phyloP scores from a whole-genome alignment of 2,113 vertebrate species.

The Excalfactoria chinensis region DNA sequence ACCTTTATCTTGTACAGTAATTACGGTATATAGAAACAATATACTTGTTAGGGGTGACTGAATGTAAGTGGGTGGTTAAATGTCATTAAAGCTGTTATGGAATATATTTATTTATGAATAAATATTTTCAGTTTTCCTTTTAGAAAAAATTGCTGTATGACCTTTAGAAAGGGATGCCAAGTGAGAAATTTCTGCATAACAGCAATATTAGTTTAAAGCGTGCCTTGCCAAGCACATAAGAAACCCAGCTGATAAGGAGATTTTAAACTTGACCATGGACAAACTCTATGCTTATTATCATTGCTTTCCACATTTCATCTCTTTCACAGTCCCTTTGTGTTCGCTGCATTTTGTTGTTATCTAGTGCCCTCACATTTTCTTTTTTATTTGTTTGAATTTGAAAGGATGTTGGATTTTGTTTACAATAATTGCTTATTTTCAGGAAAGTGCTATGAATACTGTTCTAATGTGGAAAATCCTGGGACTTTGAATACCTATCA shows the following conservation, averaged over 20 bases:
- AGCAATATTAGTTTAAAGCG: background rate
- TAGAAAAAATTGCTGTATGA: background rate
- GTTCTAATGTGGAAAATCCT: background rate
- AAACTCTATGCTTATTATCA: background rate
- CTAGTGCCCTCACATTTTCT: background rate
- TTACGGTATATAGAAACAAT: slow-evolving; percentile 56
- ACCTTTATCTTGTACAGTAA: slow-evolving; percentile 57
- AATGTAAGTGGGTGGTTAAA: slow-evolving; percentile 13
- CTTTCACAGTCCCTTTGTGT: background rate
- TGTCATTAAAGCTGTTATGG: slow-evolving; percentile 1
- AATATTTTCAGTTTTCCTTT: slow-evolving; percentile 17
- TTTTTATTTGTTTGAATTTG: background rate
- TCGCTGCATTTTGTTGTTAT: background rate
- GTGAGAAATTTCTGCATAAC: background rate
- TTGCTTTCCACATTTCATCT: background rate
- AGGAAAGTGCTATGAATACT: background rate
- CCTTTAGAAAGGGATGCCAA: background rate
- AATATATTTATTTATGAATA: slow-evolving; percentile 29
- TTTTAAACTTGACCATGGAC: background rate
- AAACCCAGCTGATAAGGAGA: background rate
- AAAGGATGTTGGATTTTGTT: background rate
- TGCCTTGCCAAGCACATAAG: background rate
- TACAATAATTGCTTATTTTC: background rate
- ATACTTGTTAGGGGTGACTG: background rate
- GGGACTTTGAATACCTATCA: background rate